These are phyloP conservation scores for Dione juno DNA, from an alignment of 2,888 invertebrate genomes.

Conservation along the genomic window DNA sequence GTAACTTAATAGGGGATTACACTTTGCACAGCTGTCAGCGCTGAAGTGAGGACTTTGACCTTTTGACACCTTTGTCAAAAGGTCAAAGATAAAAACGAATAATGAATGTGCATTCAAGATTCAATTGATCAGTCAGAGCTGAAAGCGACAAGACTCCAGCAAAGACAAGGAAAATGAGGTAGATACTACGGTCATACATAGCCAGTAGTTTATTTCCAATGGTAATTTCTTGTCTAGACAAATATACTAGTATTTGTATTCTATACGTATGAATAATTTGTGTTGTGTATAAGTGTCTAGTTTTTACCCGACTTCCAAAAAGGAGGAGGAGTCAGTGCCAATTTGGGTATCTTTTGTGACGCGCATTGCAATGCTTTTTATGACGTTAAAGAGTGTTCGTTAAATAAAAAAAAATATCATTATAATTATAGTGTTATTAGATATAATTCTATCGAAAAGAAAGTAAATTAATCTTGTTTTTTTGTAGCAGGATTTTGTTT, in stretches of 20 bases:
- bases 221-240: slow-evolving; percentile 7
- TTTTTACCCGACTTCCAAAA: background rate
- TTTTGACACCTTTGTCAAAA: slow-evolving; percentile 22
- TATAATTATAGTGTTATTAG: too few species aligned
- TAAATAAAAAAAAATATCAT: too few species aligned
- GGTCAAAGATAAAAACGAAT: slow-evolving; percentile 18
- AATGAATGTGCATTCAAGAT: slow-evolving; percentile 2
- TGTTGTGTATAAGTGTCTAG: background rate
- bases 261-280: background rate
- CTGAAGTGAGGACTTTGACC: background rate
- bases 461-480: too few species aligned
- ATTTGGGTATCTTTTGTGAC: too few species aligned
- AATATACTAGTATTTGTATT: background rate
- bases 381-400: too few species aligned
- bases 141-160: background rate
- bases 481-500: too few species aligned
- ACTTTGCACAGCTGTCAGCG: background rate
- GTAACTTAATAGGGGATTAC: slow-evolving; percentile 11
- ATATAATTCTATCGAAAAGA: too few species aligned
- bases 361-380: too few species aligned
- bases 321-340: too few species aligned
- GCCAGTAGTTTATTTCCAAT: background rate
- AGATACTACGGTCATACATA: background rate
- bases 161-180: background rate
- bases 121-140: slow-evolving; percentile 4